Evolutionary conservation across 2,113 vertebrate genomes (phyloP), one percentile per base, ranked within the genome.

Genomic region (Centropristis striata): DNA sequence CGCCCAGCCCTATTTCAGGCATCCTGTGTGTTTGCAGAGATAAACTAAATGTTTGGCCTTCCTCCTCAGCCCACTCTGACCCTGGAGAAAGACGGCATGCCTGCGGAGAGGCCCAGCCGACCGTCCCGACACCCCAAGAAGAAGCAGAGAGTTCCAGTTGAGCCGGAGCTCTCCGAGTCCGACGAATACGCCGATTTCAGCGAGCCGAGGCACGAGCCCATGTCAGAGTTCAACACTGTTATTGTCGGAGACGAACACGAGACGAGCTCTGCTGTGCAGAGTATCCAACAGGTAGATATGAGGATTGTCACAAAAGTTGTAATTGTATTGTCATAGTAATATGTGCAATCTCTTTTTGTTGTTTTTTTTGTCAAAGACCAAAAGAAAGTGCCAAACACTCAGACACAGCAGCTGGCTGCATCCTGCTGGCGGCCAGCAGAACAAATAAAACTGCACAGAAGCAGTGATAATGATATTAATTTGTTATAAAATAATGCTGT

Each of bases 251-350:
- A 99, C 3, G 98, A 99, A 87, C 98, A 97, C 0, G 98, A 99
- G 88, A 99, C 96, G 0, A 97, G 96, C 74, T 99, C 97, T 0
- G 98, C 98, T 0, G 98, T 99, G 71, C 97, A 99, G 94, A 99
- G 97, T 75, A 97, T 99, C 85, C 98, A 99, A 27, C 98, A 99
- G 97, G 98, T 98, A 64, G 57, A 82, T 41, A 3, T 12, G 18
- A 46, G 49, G 27, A n/a, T 21, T 37, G n/a, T 18, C 11, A 4
- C 7, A 0, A 11, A 61, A 18, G 0, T 27, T 41, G 0, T 25
- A 11, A 14, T 55, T 44, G 39, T 18, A 51, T 51, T 0, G n/a
- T 58, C 4, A 28, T 7, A 36, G n/a, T 41, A 68, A 75, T n/a
- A 6, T 37, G n/a, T 74, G 5, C 6, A 0, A 39, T 8, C 15